phyloP scores from a whole-genome alignment of 1,140 invertebrate species.

The Microplitis mediator region DNA sequence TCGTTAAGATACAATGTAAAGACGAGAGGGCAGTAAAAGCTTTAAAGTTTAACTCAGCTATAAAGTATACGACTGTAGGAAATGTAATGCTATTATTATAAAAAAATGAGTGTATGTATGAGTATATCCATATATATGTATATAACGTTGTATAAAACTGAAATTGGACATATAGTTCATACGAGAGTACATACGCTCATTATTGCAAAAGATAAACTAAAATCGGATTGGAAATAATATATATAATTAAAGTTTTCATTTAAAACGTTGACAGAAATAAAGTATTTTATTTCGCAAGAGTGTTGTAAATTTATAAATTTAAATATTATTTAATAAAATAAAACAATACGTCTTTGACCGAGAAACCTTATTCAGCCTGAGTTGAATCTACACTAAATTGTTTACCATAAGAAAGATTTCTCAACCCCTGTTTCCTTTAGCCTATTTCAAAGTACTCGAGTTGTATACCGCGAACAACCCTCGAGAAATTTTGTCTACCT shows the following conservation, averaged over 20 bases:
- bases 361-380: not conserved
- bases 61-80: conserved; percentile 3
- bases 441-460: not conserved
- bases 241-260: too few species aligned
- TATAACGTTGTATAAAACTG: too few species aligned
- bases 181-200: too few species aligned
- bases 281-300: too few species aligned
- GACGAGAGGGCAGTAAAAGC: not conserved
- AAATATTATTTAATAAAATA: not conserved
- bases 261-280: too few species aligned
- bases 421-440: not conserved
- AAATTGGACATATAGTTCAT: too few species aligned
- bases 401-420: conserved; percentile 7
- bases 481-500: not conserved
- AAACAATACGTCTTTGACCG: not conserved
- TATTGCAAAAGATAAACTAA: too few species aligned
- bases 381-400: conserved; percentile 1
- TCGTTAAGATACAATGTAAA: not conserved
- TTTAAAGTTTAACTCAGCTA: not conserved
- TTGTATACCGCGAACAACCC: not conserved
- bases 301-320: not conserved
- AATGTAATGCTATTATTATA: not conserved
- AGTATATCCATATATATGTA: too few species aligned
- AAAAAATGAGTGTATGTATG: not conserved
- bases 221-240: too few species aligned